Evolutionary conservation across 2,113 vertebrate species (phyloP).

Genomic region (Pterocles gutturalis): DNA sequence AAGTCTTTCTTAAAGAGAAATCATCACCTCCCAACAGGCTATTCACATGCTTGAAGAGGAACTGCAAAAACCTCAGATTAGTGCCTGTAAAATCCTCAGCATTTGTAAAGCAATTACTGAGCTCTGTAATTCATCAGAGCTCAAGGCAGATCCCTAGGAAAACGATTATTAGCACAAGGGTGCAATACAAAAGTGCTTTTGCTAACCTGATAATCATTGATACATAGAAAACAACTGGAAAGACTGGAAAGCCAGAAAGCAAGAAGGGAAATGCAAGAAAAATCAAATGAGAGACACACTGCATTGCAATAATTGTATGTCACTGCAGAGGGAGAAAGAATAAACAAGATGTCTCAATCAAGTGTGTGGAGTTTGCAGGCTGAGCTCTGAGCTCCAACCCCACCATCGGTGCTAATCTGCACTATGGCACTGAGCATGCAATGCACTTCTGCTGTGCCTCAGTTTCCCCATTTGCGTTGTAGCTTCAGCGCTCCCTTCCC

Average conservation of each 20-base stretch:
- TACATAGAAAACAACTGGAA: background rate
- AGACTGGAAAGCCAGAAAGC: background rate
- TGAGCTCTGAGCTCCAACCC: background rate
- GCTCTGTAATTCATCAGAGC: slow-evolving; percentile 13
- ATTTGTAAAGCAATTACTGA: background rate
- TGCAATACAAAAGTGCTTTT: background rate
- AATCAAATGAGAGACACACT: background rate
- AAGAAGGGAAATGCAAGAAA: background rate
- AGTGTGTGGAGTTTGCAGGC: background rate
- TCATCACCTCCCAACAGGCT: background rate
- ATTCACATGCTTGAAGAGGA: background rate
- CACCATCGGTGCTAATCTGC: background rate
- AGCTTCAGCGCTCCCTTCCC: background rate
- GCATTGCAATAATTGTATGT: background rate
- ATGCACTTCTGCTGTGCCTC: background rate
- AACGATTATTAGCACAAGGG: background rate
- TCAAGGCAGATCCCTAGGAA: background rate
- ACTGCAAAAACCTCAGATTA: background rate
- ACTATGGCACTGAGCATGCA: fast-evolving
- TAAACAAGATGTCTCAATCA: background rate
- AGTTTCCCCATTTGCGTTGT: background rate
- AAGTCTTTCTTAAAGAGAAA: background rate
- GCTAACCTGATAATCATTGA: background rate
- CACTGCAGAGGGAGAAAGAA: background rate
- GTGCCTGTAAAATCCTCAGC: background rate